Base-by-base conservation (phyloP, 2,888 invertebrate genomes). In the Malthinus seriepunctatus region DNA sequence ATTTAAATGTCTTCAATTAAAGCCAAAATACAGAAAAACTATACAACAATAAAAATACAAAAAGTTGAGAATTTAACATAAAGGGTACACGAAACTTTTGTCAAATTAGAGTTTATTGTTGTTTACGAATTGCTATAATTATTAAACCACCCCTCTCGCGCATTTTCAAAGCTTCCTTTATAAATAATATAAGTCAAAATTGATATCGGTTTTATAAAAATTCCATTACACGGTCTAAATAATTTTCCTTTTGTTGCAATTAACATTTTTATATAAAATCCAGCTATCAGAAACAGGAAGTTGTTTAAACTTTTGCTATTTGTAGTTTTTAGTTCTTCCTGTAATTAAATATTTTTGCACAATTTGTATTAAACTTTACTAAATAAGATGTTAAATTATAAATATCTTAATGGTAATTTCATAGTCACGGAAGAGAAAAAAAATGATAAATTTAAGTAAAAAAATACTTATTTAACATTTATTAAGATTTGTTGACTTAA, bases 1-100 rank as follows among this genome's bases (percentile, higher is more conserved):
- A 60, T 51, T 60, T 60, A 60, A 53, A 52, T 52, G 35, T 53
- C 31, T 45, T 32, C 12, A 56, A 56, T 37, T 14, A 11, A 34
- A 31, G 52, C 15, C 12, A 23, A 23, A 23, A 8, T 12, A 42
- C 39, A 15, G 12, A 42, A 42, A 14, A 5, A n/a, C 15, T 12
- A 42, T n/a, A 42, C 39, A n/a, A n/a, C 9, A 42, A 23, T 3
- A 23, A 23, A 3, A 2, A 2, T 23, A 23, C 23, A 23, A 42
- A n/a, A 15, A 42, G 23, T 15, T 14, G 39, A 42, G 23, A 42
- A n/a, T 14, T 42, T 42, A 11, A 23, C 39, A 14, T 42, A 39
- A 8, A 1, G 11, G 37, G 37, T 8, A 39, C 9, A 14, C 4
- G 8, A 14, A 9, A 9, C 8, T 14, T 38, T 15, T 15, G 39